phyloP scores from a whole-genome alignment of 2,113 vertebrate genomes.

The Pelobates fuscus region DNA sequence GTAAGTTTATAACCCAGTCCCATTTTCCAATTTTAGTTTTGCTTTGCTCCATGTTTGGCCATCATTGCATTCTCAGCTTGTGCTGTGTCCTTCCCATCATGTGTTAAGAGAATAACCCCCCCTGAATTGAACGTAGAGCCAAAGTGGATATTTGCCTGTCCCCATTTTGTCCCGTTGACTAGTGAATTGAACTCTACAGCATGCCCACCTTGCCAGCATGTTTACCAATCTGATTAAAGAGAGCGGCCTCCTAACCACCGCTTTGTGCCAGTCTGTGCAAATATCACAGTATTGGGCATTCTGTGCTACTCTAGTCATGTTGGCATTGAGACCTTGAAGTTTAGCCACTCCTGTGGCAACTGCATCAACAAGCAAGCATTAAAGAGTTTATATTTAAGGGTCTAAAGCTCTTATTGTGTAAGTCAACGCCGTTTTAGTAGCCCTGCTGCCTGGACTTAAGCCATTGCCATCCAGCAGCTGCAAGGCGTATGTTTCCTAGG shows the following conservation, averaged over 20 bases:
- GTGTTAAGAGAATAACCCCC: constrained; percentile 34
- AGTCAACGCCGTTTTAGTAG: too few relatives aligned
- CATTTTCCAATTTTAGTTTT: constrained; percentile 70
- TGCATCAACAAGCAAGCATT: too few relatives aligned
- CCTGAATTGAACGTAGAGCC: not conserved
- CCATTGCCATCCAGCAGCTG: not conserved
- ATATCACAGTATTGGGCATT: not conserved
- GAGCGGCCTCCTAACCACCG: constrained; percentile 58
- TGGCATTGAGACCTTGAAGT: too few relatives aligned
- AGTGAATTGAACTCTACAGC: constrained; percentile 62
- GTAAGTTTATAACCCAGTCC: constrained; percentile 87
- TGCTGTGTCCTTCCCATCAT: constrained; percentile 62
- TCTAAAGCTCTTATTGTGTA: too few relatives aligned
- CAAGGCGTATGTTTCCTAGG: not conserved
- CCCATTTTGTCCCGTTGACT: not conserved
- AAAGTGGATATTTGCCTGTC: not conserved
- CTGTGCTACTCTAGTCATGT: too few relatives aligned
- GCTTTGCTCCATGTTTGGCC: constrained; percentile 77
- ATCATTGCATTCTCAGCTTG: constrained; percentile 69
- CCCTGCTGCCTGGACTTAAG: not conserved
- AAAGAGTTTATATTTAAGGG: too few relatives aligned
- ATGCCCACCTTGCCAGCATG: constrained; percentile 79
- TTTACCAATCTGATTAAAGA: constrained; percentile 67
- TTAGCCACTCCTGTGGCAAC: too few relatives aligned
- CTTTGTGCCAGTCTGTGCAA: constrained; percentile 53